A percentile compares a stretch with the other conserved stretches of the same genome.
Evolutionary conservation across 2,797 vertebrate species (phyloP).

Genomic region (Macrochelys suwanniensis): DNA sequence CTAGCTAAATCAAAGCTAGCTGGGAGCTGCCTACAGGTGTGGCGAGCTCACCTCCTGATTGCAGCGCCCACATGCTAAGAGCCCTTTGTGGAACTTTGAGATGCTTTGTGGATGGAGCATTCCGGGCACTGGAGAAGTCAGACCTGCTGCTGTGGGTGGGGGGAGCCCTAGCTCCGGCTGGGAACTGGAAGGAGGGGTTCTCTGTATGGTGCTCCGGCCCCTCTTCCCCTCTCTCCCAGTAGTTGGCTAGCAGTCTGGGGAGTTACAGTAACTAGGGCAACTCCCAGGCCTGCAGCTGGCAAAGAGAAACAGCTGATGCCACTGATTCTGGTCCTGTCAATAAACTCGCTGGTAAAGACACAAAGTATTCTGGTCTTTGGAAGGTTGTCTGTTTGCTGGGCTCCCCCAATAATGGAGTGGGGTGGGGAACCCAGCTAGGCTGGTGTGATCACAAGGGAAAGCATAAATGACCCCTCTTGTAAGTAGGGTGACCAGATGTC

Average conservation of each 20-base stretch:
- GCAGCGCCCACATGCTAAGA: not conserved
- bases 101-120: fast-evolving
- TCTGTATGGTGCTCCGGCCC: not conserved
- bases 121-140: not conserved
- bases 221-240: not conserved
- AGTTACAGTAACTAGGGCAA: not conserved
- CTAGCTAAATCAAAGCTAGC: not conserved
- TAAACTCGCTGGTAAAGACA: not conserved
- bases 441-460: not conserved
- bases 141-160: not conserved
- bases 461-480: not conserved
- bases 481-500: too few species aligned
- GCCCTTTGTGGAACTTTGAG: not conserved
- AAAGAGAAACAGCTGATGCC: not conserved
- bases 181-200: not conserved
- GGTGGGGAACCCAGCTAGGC: not conserved
- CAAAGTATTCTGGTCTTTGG: not conserved
- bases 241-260: not conserved
- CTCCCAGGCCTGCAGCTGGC: not conserved
- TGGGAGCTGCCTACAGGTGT: not conserved
- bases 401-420: not conserved
- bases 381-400: not conserved
- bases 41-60: not conserved
- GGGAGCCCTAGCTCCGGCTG: not conserved
- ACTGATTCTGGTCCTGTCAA: not conserved